These are phyloP conservation scores for Lordiphosa stackelbergi DNA, from an alignment of 1,140 invertebrate species.

Conservation along the genomic window DNA sequence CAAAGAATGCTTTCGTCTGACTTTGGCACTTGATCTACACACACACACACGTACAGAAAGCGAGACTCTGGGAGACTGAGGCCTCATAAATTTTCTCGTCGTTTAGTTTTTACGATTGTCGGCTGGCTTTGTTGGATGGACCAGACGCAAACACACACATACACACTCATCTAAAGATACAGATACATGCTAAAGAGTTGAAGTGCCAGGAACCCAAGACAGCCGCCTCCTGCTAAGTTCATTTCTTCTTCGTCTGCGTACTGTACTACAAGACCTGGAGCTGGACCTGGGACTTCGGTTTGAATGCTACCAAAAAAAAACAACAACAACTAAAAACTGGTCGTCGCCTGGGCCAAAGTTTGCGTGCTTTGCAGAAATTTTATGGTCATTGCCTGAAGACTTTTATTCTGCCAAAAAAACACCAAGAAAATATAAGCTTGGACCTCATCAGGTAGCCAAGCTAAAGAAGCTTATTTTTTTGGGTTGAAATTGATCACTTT, in stretches of 20 bases:
- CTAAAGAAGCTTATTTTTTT: constrained; percentile 13
- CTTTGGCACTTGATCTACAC: constrained; percentile 69
- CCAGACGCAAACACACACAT: constrained; percentile 4
- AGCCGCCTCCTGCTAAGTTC: constrained; percentile 56
- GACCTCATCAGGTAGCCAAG: constrained; percentile 24
- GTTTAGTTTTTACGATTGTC: constrained; percentile 74
- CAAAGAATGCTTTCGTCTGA: constrained; percentile 47
- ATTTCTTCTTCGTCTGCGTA: constrained; percentile 40
- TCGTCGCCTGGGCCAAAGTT: constrained; percentile 60
- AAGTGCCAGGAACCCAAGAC: constrained; percentile 53
- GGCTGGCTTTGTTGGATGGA: constrained; percentile 62
- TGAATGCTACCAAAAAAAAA: constrained; percentile 13
- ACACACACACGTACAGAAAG: constrained; percentile 17
- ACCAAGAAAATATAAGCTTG: constrained; percentile 4
- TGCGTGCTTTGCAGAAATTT: constrained; percentile 66
- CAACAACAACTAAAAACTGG: constrained; percentile 50
- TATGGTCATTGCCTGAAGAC: constrained; percentile 21
- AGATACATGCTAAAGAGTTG: constrained; percentile 63
- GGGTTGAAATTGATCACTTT: constrained; percentile 28
- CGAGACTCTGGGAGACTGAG: constrained; percentile 38
- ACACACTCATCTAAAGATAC: constrained; percentile 29
- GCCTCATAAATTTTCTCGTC: constrained; percentile 66
- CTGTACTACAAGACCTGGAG: constrained; percentile 34
- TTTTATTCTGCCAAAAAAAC: constrained; percentile 18
- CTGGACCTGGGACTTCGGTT: constrained; percentile 13